phyloP scores from a whole-genome alignment of 2,888 invertebrate species.

The Rhaphigaster nebulosa region DNA sequence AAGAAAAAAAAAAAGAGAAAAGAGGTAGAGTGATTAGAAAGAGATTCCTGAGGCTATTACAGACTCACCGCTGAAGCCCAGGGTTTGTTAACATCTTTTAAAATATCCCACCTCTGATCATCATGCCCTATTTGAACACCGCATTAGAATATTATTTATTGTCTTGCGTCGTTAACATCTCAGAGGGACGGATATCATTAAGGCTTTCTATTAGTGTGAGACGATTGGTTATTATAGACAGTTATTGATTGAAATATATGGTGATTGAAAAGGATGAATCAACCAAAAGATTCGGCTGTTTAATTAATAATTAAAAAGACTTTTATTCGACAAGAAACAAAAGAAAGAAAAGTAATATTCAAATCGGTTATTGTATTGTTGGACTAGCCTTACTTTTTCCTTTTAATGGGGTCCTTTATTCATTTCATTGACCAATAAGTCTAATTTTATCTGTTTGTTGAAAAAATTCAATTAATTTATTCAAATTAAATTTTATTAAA shows the following conservation, averaged over 20 bases:
- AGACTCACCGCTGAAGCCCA: background rate
- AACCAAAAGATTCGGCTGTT: background rate
- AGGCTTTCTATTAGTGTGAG: background rate
- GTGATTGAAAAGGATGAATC: background rate
- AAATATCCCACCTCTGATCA: background rate
- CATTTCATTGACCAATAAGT: background rate
- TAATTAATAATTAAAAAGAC: background rate
- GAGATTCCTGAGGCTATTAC: constrained; percentile 44
- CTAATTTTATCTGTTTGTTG: too few relatives aligned
- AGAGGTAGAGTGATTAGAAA: constrained; percentile 35
- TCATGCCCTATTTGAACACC: constrained; percentile 2
- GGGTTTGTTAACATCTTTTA: constrained; percentile 21
- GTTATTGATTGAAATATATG: background rate
- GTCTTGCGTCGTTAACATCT: background rate
- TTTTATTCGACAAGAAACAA: background rate
- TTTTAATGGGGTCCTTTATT: background rate
- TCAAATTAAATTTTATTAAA: too few relatives aligned
- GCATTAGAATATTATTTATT: constrained; percentile 3
- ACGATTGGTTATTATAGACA: background rate
- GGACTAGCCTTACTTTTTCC: background rate
- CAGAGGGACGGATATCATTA: background rate
- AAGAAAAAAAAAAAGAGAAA: background rate
- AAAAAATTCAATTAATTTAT: too few relatives aligned
- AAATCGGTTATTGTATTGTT: background rate
- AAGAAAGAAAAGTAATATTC: background rate